Base-by-base conservation (phyloP, 2,797 vertebrate species). In the Semaprochilodus insignis region DNA sequence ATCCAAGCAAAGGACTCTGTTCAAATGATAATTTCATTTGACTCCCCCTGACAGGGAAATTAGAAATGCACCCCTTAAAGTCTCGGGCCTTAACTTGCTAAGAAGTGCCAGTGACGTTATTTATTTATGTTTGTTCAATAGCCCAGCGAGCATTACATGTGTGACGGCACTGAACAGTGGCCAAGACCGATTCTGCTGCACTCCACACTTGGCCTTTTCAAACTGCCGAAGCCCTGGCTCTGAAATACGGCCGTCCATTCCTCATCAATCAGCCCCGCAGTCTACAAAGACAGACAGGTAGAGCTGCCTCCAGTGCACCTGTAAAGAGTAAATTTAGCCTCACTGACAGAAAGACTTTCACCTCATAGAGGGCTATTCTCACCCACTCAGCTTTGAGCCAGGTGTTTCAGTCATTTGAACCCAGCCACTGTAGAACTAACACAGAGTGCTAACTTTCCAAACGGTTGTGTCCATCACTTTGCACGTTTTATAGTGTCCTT, bases 271-370 rank as follows among this genome's bases (percentile, higher is more conserved):
- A 83, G 54, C 72, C 67, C 54, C 1, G 51, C 65, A 78, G 80
- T 70, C 52, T 85, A 88, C 62, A 54, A 57, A 83, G 63, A 83
- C 78, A 73, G 86, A 83, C 76, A 85, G 82, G 83, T 85, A 78
- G 72, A 85, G 81, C 79, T 77, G 79, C 85, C 71, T 85, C 78
- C 74, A 86, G 69, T 83, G 74, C 88, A 90, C 88, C 85, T 89
- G 87, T 86, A 81, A 76, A 65, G 77, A 89, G 86, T 88, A 87
- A 91, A 87, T 87, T 81, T 80, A 77, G 77, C 59, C 71, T 48
- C 62, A 73, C 75, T 88, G 89, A 88, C 85, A 86, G 76, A 78
- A 67, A 73, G 83, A 74, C 67, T 88, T 81, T 84, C 71, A 84
- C 81, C 80, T 81, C 67, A 60, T 78, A 70, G 74, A 80, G 48